phyloP scores from a whole-genome alignment of 2,113 vertebrate genomes.

The Nematolebias whitei region DNA sequence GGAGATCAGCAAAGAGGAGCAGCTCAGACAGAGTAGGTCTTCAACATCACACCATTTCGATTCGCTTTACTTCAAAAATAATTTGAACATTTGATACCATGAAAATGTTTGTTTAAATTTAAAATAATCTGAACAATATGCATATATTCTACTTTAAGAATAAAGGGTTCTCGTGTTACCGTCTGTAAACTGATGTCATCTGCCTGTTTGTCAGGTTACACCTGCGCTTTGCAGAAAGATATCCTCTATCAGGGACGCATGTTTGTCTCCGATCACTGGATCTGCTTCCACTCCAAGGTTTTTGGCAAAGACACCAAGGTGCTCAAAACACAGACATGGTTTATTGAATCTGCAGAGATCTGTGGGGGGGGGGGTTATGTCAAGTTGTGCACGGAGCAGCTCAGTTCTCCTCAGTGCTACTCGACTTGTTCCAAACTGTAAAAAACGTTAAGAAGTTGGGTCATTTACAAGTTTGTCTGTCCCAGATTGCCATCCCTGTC shows the following conservation, averaged over 20 bases:
- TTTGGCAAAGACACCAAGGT: constrained; percentile 97
- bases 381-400: background rate
- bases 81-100: constrained; percentile 1
- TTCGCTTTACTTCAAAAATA: constrained; percentile 42
- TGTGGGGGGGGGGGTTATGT: too few relatives aligned
- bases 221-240: constrained; percentile 96
- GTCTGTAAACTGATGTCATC: background rate
- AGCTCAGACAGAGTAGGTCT: constrained; percentile 91
- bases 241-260: constrained; percentile 95
- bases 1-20: constrained; percentile 89
- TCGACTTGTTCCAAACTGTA: background rate
- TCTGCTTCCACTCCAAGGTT: constrained; percentile 97
- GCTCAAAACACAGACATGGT: background rate
- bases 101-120: background rate
- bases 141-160: background rate
- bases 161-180: background rate
- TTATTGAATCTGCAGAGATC: too few relatives aligned
- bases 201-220: constrained; percentile 84
- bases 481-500: constrained; percentile 92
- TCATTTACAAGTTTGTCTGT: background rate
- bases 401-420: too few relatives aligned
- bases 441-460: background rate
- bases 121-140: too few relatives aligned
- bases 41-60: constrained; percentile 8
- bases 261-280: constrained; percentile 95